Conservation (phyloP, 2,888 invertebrate genomes). For the Dynastes hyllus region DNA sequence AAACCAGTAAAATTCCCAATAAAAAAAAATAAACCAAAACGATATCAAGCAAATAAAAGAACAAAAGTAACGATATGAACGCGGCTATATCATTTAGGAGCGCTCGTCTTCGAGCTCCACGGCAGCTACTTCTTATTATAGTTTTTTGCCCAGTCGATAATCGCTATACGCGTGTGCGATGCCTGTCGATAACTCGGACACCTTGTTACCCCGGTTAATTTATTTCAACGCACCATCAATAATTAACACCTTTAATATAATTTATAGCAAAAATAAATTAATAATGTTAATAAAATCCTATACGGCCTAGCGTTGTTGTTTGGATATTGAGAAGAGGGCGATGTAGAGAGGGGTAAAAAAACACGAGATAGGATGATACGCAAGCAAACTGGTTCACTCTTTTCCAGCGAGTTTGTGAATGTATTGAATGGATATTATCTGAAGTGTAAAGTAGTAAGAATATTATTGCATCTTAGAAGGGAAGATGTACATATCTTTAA, state of each 20-base stretch:
- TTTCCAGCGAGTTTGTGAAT: too few relatives aligned
- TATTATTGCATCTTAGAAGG: too few relatives aligned
- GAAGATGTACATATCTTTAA: too few relatives aligned
- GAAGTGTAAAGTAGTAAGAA: too few relatives aligned
- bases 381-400: too few relatives aligned
- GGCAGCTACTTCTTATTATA: neutral
- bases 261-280: slow-evolving; percentile 49
- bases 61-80: neutral
- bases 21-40: neutral
- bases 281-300: slow-evolving; percentile 46
- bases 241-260: slow-evolving; percentile 48
- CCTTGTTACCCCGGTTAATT: slow-evolving; percentile 43
- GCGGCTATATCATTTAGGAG: neutral
- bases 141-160: slow-evolving; percentile 5
- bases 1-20: too few relatives aligned
- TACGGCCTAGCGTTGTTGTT: neutral
- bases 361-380: too few relatives aligned
- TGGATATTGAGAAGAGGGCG: too few relatives aligned
- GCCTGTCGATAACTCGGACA: neutral
- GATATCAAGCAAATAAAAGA: neutral
- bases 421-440: too few relatives aligned
- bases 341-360: too few relatives aligned
- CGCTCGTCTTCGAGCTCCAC: neutral
- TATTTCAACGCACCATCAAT: slow-evolving; percentile 43
- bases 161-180: slow-evolving; percentile 8